Evolutionary conservation across 2,888 invertebrate genomes (phyloP).

Genomic region (Perdita meconis): DNA sequence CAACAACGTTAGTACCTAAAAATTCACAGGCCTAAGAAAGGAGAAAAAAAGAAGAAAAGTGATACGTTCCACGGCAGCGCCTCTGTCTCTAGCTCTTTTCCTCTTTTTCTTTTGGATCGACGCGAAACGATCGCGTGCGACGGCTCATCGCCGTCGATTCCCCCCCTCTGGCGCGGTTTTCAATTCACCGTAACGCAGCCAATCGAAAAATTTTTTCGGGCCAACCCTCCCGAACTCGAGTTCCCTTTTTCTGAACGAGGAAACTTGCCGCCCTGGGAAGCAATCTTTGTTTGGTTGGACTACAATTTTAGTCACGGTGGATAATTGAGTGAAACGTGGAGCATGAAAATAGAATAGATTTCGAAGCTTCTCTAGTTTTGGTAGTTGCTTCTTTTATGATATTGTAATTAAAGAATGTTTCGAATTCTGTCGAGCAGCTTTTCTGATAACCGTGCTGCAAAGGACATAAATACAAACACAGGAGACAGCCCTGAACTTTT

Average conservation of each 20-base stretch:
- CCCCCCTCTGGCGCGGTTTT: conserved; percentile 28
- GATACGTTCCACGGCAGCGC: conserved; percentile 58
- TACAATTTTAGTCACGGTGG: too few relatives aligned
- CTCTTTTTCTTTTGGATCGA: conserved; percentile 54
- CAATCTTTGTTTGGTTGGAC: too few relatives aligned
- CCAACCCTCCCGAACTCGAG: not conserved
- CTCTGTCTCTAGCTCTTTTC: conserved; percentile 61
- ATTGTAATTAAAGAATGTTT: not conserved
- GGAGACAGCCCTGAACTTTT: conserved; percentile 82
- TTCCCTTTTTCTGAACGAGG: not conserved
- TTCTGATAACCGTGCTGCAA: conserved; percentile 22
- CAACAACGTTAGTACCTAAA: conserved; percentile 83
- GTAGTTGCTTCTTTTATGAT: too few relatives aligned
- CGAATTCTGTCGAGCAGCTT: not conserved
- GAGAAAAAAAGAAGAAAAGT: conserved; percentile 53
- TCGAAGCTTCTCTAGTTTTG: too few relatives aligned
- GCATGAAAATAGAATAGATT: too few relatives aligned
- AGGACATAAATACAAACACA: conserved; percentile 56
- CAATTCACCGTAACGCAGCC: conserved; percentile 22
- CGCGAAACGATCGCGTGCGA: conserved; percentile 39
- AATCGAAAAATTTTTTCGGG: conserved; percentile 3
- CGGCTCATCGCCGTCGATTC: conserved; percentile 19
- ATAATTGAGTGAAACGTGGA: too few relatives aligned
- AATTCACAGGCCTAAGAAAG: conserved; percentile 69
- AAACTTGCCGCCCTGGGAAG: too few relatives aligned